These are phyloP conservation scores for Coracopsis vasa DNA, from an alignment of 2,113 vertebrate genomes.

Conservation along the genomic window DNA sequence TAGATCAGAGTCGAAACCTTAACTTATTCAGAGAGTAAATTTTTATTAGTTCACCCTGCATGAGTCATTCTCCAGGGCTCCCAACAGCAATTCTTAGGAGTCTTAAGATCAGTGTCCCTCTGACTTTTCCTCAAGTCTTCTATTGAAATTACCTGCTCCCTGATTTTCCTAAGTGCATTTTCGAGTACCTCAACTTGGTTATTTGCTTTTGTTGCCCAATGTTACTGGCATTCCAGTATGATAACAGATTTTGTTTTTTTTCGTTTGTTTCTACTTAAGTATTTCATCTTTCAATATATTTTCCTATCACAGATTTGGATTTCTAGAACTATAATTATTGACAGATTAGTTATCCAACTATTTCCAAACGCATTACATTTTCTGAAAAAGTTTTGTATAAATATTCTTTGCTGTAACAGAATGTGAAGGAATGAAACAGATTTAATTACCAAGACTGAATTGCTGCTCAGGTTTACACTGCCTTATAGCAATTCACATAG, in stretches of 20 bases:
- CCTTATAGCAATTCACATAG: not conserved
- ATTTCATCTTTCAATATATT: not conserved
- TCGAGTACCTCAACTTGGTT: not conserved
- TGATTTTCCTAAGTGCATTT: not conserved
- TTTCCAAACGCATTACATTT: not conserved
- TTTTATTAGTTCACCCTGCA: not conserved
- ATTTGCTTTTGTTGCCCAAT: not conserved
- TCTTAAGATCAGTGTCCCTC: not conserved
- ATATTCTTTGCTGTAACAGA: not conserved
- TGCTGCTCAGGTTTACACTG: not conserved
- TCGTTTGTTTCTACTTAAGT: not conserved
- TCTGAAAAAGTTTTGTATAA: not conserved
- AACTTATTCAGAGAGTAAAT: not conserved
- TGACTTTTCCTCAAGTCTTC: not conserved
- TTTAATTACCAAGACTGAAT: not conserved
- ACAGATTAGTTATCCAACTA: not conserved
- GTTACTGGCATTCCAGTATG: not conserved
- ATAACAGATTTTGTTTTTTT: not conserved
- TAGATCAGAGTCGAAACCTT: not conserved
- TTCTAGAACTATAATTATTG: not conserved
- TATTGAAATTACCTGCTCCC: not conserved
- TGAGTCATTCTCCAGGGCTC: not conserved
- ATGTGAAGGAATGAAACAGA: not conserved
- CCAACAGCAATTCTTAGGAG: not conserved
- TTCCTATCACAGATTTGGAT: not conserved